phyloP scores from a whole-genome alignment of 2,113 vertebrate species.

The Scatophagus argus region DNA sequence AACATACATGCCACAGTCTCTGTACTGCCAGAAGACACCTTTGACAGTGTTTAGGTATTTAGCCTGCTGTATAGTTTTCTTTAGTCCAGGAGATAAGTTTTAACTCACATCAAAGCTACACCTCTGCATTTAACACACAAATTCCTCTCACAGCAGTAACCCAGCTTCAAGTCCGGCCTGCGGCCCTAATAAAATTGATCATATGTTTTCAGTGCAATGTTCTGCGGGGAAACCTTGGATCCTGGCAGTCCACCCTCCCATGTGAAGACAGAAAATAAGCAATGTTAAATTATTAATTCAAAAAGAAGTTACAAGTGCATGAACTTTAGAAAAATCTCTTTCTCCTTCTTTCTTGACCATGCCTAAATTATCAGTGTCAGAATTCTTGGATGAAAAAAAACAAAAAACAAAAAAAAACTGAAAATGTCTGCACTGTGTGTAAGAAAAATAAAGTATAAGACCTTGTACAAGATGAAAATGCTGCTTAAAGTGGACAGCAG shows the following conservation, averaged over 20 bases:
- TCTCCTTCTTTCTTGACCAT: neutral
- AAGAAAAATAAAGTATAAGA: conserved; percentile 5
- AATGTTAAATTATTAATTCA: neutral
- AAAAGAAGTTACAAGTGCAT: neutral
- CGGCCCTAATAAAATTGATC: too few species aligned
- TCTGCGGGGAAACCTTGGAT: too few species aligned
- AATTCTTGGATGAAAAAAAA: neutral
- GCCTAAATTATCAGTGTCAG: too few species aligned
- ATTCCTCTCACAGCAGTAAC: too few species aligned
- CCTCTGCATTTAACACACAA: too few species aligned
- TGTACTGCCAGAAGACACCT: neutral
- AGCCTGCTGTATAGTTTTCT: neutral
- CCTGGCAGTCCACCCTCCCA: too few species aligned
- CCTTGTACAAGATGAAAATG: neutral
- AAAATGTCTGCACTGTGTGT: too few species aligned
- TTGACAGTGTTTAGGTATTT: neutral
- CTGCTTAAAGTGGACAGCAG: neutral
- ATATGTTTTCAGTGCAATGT: too few species aligned
- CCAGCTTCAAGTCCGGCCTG: too few species aligned
- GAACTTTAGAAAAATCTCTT: neutral
- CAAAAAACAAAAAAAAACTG: too few species aligned
- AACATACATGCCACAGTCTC: too few species aligned
- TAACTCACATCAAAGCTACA: neutral
- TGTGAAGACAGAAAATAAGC: neutral
- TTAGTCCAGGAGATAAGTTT: neutral